Base-by-base conservation (phyloP, 2,888 invertebrate species). In the Melanargia galathea region DNA sequence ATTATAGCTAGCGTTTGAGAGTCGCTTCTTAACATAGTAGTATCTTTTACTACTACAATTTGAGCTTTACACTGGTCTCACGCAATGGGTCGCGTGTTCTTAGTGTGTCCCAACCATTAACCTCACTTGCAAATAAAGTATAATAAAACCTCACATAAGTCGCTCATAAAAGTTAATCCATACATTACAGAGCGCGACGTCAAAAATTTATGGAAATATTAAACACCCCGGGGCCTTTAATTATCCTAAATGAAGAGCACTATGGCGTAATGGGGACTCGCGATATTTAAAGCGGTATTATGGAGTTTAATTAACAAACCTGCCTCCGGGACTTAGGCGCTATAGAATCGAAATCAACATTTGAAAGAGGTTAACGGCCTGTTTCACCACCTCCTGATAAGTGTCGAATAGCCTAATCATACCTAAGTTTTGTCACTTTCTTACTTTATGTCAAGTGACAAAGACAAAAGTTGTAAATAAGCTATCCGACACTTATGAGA, bases 201-300 rank as follows among this genome's bases (percentile, higher is more conserved):
- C 60, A 67, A 67, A 61, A 65, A 67, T 65, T 63, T 62, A 67
- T 59, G 63, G 59, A 58, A 63, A 63, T 59, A 63, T 65, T 65
- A 65, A 67, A 49, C 62, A 60, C 38, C 30, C 60, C 20, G 43
- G 38, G 35, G 45, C 16, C 45, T 43, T 56, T 67, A 63, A 65
- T 63, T 61, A 63, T 61, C 49, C 30, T 52, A 55, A 67, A 61
- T 56, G 55, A 49, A 64, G 62, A 49, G 45, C 33, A 60, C 55
- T 48, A n/a, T n/a, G 40, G 30, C 26, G 30, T 64, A 56, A 66
- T 48, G 57, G 54, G 45, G 46, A 52, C 40, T 55, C 33, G 30
- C 49, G 59, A 66, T 59, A 64, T 56, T 40, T 49, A 43, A 60
- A 60, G 35, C 43, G 18, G 52, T 48, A 52, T 57, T 26, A 63